Evolutionary conservation across 2,797 vertebrate species (phyloP), one percentile per base, ranked within the genome.

Genomic region (Petrocephalus schoutedeni): DNA sequence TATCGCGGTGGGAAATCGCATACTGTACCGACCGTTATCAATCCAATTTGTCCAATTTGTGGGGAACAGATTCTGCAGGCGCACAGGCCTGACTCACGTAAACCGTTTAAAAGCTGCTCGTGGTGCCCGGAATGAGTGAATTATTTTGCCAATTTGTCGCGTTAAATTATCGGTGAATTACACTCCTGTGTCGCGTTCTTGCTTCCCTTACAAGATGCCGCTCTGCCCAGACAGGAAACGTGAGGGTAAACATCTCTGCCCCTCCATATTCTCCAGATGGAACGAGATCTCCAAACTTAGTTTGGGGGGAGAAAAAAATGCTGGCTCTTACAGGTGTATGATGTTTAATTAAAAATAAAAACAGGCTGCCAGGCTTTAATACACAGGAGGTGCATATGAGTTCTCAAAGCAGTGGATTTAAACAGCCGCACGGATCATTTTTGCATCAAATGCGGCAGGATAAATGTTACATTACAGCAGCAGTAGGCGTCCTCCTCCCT

Each of bases 31-130:
- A 21, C 80, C 41, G 80, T 45, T 49, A 83, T 83, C 80, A 49
- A 83, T 83, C 80, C 80, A 83, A 83, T 83, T 83, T 83, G 80
- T 83, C 80, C 80, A 83, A 53, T 83, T 83, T 83, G 45, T 6
- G 2, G 49, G 49, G 80, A 83, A 83, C 80, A 83, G 41, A 83
- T 83, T 83, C 80, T 83, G 49, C 41, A 53, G 45, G 7, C 36
- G 9, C 19, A 53, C n/a, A 10, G 80, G n/a, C n/a, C 41, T 49
- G 41, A 83, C 80, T 51, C 80, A 51, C 36, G 16, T 45, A 77
- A 77, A 77, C 32, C 71, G 36, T 83, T 53, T 49, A 83, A 53
- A 83, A 83, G 80, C 49, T 83, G 7, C 80, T 51, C 49, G 3
- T 3, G 80, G 19, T 49, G 80, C 80, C 80, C n/a, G 19, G 80